Evolutionary conservation across 2,113 vertebrate genomes (phyloP).

Genomic region (Herpetotheres cachinnans): DNA sequence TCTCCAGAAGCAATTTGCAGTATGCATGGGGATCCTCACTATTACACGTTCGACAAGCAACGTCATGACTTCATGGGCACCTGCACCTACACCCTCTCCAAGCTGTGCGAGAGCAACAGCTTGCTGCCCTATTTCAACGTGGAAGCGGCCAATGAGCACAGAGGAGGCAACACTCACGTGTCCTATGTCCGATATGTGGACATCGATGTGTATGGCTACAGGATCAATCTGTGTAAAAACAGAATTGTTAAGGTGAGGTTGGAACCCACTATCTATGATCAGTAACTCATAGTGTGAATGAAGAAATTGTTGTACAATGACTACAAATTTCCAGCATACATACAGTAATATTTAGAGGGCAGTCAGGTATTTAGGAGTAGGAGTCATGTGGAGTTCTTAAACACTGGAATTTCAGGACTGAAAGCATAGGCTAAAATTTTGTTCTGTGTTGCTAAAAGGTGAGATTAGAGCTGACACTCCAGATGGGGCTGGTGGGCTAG

Average conservation of each 20-base stretch:
- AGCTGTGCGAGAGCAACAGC: not conserved
- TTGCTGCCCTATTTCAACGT: conserved; percentile 40
- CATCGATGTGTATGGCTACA: conserved; percentile 27
- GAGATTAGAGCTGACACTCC: not conserved
- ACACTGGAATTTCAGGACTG: not conserved
- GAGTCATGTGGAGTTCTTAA: not conserved
- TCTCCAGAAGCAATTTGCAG: not conserved
- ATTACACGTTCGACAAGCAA: conserved; percentile 46
- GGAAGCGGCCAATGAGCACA: conserved; percentile 51
- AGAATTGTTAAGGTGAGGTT: conserved; percentile 40
- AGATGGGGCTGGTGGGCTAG: not conserved
- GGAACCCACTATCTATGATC: not conserved
- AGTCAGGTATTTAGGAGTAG: not conserved
- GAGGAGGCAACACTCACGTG: conserved; percentile 15
- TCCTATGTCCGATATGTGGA: conserved; percentile 40
- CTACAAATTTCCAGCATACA: not conserved
- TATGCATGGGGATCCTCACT: conserved; percentile 36
- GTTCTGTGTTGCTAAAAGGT: not conserved
- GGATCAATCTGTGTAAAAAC: conserved; percentile 58
- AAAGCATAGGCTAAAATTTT: not conserved
- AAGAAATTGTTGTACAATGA: not conserved
- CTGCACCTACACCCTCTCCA: conserved; percentile 45
- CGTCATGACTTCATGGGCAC: conserved; percentile 55
- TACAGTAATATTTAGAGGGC: not conserved
- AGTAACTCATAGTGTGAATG: not conserved